Conservation (phyloP, 2,888 invertebrate species). For the Dichetophora obliterata region DNA sequence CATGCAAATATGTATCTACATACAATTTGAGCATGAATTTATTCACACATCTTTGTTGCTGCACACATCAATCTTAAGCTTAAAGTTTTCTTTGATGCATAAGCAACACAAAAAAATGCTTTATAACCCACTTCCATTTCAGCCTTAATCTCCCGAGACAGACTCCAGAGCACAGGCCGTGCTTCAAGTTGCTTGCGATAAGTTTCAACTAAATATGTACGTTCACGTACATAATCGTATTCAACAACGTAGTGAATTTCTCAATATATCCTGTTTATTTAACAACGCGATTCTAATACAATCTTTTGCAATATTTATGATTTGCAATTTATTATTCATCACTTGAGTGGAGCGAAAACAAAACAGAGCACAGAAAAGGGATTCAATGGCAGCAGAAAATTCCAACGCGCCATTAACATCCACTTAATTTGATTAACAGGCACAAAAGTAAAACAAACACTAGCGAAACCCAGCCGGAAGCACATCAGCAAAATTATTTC, state of each 20-base stretch:
- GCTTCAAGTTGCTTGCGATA: too few relatives aligned
- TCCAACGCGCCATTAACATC: constrained; percentile 57
- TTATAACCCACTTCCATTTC: not conserved
- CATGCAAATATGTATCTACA: too few relatives aligned
- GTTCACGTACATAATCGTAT: not conserved
- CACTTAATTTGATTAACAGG: constrained; percentile 66
- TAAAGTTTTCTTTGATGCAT: too few relatives aligned
- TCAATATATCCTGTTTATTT: not conserved
- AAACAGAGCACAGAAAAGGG: not conserved
- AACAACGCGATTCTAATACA: not conserved
- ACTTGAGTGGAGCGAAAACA: constrained; percentile 47
- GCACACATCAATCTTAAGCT: too few relatives aligned
- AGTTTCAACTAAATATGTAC: too few relatives aligned
- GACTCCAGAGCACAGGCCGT: not conserved
- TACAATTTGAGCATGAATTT: too few relatives aligned
- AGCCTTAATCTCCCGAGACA: not conserved
- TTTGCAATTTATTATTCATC: constrained; percentile 66
- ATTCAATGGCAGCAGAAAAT: constrained; percentile 22
- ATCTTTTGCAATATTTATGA: constrained; percentile 58
- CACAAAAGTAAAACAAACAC: constrained; percentile 16
- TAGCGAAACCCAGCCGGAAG: not conserved
- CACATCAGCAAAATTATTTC: constrained; percentile 7
- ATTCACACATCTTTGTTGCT: too few relatives aligned
- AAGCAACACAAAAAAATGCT: too few relatives aligned
- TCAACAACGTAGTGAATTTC: not conserved